These are phyloP conservation scores for Xestobium rufovillosum DNA, from an alignment of 2,888 invertebrate genomes.

Conservation along the genomic window DNA sequence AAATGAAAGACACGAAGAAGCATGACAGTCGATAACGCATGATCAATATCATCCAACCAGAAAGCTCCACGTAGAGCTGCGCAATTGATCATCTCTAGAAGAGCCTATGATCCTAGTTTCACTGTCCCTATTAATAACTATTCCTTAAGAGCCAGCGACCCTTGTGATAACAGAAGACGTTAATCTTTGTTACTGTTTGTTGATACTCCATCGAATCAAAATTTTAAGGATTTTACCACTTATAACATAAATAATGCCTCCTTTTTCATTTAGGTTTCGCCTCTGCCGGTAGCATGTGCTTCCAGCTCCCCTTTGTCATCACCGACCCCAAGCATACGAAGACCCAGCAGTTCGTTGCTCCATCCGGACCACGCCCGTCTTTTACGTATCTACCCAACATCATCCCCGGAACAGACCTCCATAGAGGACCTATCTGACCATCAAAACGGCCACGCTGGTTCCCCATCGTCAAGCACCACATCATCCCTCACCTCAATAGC, in stretches of 20 bases:
- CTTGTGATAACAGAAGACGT: conserved; percentile 45
- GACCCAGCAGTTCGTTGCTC: conserved; percentile 53
- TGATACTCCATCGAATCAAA: too few relatives aligned
- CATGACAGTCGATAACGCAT: too few relatives aligned
- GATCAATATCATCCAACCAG: too few relatives aligned
- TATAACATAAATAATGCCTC: too few relatives aligned
- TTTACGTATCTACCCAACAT: conserved; percentile 43
- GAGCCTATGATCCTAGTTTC: too few relatives aligned
- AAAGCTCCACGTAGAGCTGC: too few relatives aligned
- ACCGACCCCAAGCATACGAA: conserved; percentile 41
- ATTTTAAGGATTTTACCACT: too few relatives aligned
- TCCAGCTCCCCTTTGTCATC: conserved; percentile 38
- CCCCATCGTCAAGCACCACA: conserved; percentile 50
- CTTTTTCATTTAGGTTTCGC: conserved; percentile 45
- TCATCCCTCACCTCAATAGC: conserved; percentile 51
- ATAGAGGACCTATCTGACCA: conserved; percentile 44
- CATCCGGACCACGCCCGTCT: conserved; percentile 65
- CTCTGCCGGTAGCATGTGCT: conserved; percentile 43
- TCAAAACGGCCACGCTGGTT: conserved; percentile 41
- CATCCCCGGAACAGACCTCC: conserved; percentile 43
- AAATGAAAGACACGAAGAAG: too few relatives aligned
- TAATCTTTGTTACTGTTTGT: too few relatives aligned
- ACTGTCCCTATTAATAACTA: too few relatives aligned
- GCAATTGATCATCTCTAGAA: too few relatives aligned
- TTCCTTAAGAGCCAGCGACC: conserved; percentile 35